Base-by-base conservation (phyloP, 2,888 invertebrate species). In the Melipona bicolor region DNA sequence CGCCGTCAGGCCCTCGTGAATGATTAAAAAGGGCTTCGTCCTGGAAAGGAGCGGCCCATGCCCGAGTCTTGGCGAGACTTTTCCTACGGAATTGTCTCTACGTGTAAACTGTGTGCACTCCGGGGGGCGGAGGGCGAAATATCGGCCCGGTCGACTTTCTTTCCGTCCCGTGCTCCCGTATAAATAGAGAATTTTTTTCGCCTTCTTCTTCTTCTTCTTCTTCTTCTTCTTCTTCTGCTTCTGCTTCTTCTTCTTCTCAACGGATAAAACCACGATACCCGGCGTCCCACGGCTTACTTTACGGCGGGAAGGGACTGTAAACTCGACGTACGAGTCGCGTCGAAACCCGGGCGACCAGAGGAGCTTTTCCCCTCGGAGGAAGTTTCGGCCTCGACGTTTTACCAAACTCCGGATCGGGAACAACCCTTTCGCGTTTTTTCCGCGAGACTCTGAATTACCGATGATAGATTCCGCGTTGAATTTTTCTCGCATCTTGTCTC, bases 1-100 rank as follows among this genome's bases (percentile, higher is more conserved):
- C 90, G 91, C 90, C 93, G 93, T 93, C 93, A 91, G 92, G 91
- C 88, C 88, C 91, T 91, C 89, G 88, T 94, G 93, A 94, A 94
- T 94, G 91, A 94, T 94, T 94, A 93, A 94, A 81, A 91, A 90
- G 88, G 43, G 89, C 88, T 88, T 90, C 89, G 85, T 87, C 81
- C 91, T 81, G 88, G 50, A 81, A 88, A 87, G 88, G 84, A 85
- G 83, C 83, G 83, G 83, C 81, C 72, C 74, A 68, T 49, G 85
- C 52, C 86, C 64, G 81, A 80, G 83, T 83, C 89, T 86, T 88
- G 85, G 83, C 85, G 82, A 89, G 88, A 89, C 90, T 90, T 88
- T 90, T 89, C 81, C 81, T 52, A 85, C 86, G 87, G 89, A 90
- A 91, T 90, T 90, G 91, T 92, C 92, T 91, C 92, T 91, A 92